A percentile compares a stretch with the other conserved stretches of the same genome.
phyloP scores from a whole-genome alignment of 2,888 invertebrate species.

The Andrena chrysosceles region DNA sequence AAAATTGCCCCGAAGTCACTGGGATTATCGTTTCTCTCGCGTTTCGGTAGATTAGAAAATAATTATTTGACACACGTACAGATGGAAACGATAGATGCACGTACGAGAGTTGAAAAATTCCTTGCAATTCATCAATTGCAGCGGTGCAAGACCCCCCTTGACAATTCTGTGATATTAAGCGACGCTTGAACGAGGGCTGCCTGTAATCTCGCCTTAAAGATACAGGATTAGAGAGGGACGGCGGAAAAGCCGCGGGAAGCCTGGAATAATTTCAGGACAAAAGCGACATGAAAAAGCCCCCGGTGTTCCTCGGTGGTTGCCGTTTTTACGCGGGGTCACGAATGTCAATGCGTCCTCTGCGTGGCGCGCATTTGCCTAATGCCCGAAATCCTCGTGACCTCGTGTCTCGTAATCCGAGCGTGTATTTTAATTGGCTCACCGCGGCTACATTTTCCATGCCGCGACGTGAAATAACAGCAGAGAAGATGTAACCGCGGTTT shows the following conservation, averaged over 20 bases:
- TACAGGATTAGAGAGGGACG: constrained; percentile 34
- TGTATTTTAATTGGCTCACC: constrained; percentile 64
- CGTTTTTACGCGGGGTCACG: constrained; percentile 42
- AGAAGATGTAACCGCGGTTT: constrained; percentile 52
- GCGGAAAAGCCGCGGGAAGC: constrained; percentile 12
- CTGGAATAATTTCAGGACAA: constrained; percentile 53
- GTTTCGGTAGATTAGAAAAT: constrained; percentile 10
- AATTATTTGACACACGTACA: background rate
- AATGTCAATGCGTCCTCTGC: constrained; percentile 58
- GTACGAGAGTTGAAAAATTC: background rate
- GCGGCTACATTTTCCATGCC: constrained; percentile 50
- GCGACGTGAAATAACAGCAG: constrained; percentile 53
- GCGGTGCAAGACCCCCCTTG: background rate
- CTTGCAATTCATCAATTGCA: too few relatives aligned
- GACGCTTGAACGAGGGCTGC: background rate
- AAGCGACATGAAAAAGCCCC: constrained; percentile 15
- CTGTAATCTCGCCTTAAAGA: constrained; percentile 49
- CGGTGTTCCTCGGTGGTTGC: background rate
- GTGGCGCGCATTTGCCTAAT: constrained; percentile 63
- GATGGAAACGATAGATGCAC: background rate
- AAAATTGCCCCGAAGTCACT: background rate
- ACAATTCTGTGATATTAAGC: constrained; percentile 13
- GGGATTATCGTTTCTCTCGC: constrained; percentile 31
- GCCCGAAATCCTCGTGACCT: constrained; percentile 56
- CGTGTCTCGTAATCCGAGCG: constrained; percentile 55